Evolutionary conservation across 2,113 vertebrate species (phyloP).

Genomic region (Chamaetylas fuelleborni): DNA sequence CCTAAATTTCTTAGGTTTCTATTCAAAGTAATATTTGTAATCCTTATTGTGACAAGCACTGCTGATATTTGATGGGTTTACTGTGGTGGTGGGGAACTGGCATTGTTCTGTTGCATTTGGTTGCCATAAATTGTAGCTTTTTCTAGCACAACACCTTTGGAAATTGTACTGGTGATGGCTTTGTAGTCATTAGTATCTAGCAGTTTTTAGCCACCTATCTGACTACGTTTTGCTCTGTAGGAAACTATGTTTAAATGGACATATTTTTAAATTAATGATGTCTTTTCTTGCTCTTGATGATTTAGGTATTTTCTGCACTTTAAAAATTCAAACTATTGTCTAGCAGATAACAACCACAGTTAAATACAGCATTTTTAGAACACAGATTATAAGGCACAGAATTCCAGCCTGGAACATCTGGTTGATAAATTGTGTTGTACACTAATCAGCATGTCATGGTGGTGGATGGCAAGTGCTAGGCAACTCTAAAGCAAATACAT

Average conservation of each 20-base stretch:
- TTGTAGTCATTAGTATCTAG: not conserved
- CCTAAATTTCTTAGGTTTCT: not conserved
- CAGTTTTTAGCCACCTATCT: not conserved
- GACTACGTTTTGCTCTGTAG: not conserved
- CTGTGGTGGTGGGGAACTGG: not conserved
- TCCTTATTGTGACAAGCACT: not conserved
- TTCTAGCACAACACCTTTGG: not conserved
- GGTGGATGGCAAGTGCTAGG: not conserved
- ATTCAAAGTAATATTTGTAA: not conserved
- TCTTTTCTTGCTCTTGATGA: not conserved
- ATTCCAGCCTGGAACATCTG: not conserved
- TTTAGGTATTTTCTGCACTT: not conserved
- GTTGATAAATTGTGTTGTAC: not conserved
- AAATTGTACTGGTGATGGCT: not conserved
- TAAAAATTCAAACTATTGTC: not conserved
- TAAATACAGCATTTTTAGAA: not conserved
- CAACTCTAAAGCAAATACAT: not conserved
- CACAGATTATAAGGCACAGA: not conserved
- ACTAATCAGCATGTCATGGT: not conserved
- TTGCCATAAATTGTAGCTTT: not conserved
- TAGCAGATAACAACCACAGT: not conserved
- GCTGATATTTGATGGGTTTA: not conserved
- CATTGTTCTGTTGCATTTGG: not conserved
- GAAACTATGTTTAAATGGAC: not conserved
- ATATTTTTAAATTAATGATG: not conserved